Base-by-base conservation (phyloP, 1,140 invertebrate genomes). In the Neoseiulus cucumeris region DNA sequence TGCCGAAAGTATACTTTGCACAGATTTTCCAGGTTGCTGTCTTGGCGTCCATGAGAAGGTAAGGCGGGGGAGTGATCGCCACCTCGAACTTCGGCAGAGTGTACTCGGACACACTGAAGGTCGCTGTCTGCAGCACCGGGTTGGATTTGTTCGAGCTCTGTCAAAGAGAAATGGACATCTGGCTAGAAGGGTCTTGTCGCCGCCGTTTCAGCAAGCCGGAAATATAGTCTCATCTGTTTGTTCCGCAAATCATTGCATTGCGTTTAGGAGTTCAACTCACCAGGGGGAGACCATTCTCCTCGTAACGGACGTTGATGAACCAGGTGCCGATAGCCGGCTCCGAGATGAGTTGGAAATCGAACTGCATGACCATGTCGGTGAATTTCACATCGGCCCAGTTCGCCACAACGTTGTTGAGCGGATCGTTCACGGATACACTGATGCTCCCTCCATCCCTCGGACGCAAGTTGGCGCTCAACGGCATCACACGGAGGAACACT, bases 1-100 rank as follows among this genome's bases (percentile, higher is more conserved):
- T 83, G 7, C 84, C 83, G 73, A 85, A 85, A 7, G 83, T 84
- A 68, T 86, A 86, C 65, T 84, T 85, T 67, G 30, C 68, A 64
- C 22, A 68, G 44, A 17, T 55, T 70, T 55, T 64, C 70, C 82
- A 79, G 7, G 74, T 78, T 1, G 83, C 72, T 20, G 72, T 74
- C 44, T 77, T 73, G 45, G 79, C 78, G 42, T 79, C 77, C 0
- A 78, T 76, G 42, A 83, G 76, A 39, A 83, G 79, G 42, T 78
- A 82, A 42, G 77, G 14, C 41, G 68, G 68, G 44, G 68, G 68
- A 9, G 33, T 66, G 12, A 69, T 66, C 47, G 28, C 65, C 5
- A 69, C 67, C 44, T 69, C 68, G 59, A 68, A 69, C 64, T 68
- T 68, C 20, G 68, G 68, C 9, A 69, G 22, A 41, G 66, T 59